Conservation (phyloP, 2,888 invertebrate genomes). For the Dasypogon diadema region DNA sequence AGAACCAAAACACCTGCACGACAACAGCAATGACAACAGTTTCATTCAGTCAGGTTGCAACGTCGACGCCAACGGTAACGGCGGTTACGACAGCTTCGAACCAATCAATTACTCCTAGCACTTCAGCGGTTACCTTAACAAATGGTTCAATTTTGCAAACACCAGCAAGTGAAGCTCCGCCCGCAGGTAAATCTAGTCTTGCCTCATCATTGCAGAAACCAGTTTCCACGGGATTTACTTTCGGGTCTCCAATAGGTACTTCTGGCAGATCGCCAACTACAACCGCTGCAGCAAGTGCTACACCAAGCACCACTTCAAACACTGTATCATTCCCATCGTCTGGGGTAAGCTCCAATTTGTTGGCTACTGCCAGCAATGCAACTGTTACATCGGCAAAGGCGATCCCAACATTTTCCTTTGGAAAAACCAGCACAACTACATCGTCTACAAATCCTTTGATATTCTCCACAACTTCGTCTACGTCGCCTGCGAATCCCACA, state of each 20-base stretch:
- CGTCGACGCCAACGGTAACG: not conserved
- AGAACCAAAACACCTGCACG: not conserved
- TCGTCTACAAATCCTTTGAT: not conserved
- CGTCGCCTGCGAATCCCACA: too few species aligned
- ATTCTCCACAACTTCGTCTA: not conserved
- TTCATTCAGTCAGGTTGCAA: not conserved
- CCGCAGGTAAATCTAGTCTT: too few species aligned
- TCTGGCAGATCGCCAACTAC: not conserved
- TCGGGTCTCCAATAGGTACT: not conserved
- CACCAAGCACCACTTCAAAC: too few species aligned
- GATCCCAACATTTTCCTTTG: not conserved
- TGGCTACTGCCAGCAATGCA: too few species aligned
- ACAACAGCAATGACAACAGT: not conserved
- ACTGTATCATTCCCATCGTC: too few species aligned
- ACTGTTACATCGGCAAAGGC: not conserved
- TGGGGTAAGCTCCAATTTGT: too few species aligned
- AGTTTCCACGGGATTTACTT: constrained; percentile 18
- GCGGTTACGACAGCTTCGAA: not conserved
- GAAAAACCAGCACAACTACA: not conserved
- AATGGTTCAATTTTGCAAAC: constrained; percentile 47
- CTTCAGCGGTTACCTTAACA: not conserved
- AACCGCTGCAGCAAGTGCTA: not conserved
- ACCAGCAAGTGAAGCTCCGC: not conserved
- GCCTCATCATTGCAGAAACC: too few species aligned
- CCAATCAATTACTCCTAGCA: not conserved